A percentile compares a stretch with the other conserved stretches of the same genome.
phyloP scores from a whole-genome alignment of 1,140 invertebrate species.

The Drosophila pectinifera region DNA sequence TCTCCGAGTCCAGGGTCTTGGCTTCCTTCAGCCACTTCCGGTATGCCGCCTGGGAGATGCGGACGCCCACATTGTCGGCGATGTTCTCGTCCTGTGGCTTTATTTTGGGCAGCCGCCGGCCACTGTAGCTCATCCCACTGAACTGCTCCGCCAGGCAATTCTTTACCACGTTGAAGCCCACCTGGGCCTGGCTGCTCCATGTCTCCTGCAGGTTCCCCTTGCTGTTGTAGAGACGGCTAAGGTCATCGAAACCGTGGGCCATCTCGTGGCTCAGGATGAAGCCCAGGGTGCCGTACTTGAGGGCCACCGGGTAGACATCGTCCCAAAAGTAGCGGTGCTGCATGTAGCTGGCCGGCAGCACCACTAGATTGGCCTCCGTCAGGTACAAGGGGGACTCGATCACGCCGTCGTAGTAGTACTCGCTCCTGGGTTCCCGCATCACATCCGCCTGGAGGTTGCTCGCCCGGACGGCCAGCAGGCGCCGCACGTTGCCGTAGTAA shows the following conservation, averaged over 20 bases:
- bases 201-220: constrained; percentile 89
- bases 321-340: constrained; percentile 97
- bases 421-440: constrained; percentile 90
- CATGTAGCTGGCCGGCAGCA: constrained; percentile 97
- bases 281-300: constrained; percentile 98
- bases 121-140: constrained; percentile 88
- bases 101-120: constrained; percentile 89
- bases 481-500: constrained; percentile 95
- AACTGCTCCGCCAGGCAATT: constrained; percentile 97
- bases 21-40: constrained; percentile 85
- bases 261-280: constrained; percentile 91
- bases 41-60: constrained; percentile 95
- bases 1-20: constrained; percentile 85
- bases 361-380: constrained; percentile 97
- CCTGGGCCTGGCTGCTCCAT: constrained; percentile 95
- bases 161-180: constrained; percentile 93
- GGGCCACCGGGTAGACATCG: constrained; percentile 91
- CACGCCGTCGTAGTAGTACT: constrained; percentile 92
- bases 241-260: constrained; percentile 89
- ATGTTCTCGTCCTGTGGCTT: constrained; percentile 94
- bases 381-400: constrained; percentile 97
- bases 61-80: constrained; percentile 96
- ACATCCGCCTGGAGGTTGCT: constrained; percentile 89
- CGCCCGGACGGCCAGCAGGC: constrained; percentile 89
- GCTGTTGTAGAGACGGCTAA: constrained; percentile 88